Conservation (phyloP, 2,797 vertebrate genomes). For the Chaunax sp. region DNA sequence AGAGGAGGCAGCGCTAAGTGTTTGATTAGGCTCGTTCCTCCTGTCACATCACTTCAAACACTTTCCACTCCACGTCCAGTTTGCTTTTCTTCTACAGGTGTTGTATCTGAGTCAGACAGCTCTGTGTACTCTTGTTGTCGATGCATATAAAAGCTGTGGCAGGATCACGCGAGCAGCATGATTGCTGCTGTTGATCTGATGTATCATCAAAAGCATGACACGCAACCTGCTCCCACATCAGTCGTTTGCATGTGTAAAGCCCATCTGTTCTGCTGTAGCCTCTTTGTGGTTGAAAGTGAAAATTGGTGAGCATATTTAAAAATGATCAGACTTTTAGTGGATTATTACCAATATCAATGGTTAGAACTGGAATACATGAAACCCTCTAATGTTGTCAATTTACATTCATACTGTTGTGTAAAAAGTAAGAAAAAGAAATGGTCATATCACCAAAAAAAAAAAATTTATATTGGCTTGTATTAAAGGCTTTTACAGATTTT, state of each 20-base stretch:
- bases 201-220: slow-evolving; percentile 17
- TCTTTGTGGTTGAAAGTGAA: not conserved
- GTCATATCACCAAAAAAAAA: too few relatives aligned
- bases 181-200: slow-evolving; percentile 1
- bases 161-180: not conserved
- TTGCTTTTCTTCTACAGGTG: slow-evolving; percentile 41
- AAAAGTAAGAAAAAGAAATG: not conserved
- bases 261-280: not conserved
- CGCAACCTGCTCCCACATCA: slow-evolving; percentile 14
- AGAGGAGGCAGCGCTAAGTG: not conserved
- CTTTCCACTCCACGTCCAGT: not conserved
- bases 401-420: not conserved
- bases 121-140: not conserved
- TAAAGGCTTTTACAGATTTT: not conserved
- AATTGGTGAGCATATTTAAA: too few relatives aligned
- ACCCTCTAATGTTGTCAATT: too few relatives aligned
- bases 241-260: not conserved
- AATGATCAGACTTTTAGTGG: too few relatives aligned
- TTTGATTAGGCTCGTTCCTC: not conserved
- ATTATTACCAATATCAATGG: too few relatives aligned
- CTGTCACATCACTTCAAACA: slow-evolving; percentile 25
- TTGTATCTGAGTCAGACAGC: slow-evolving; percentile 36
- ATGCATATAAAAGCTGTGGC: not conserved
- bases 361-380: too few relatives aligned
- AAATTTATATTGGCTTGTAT: too few relatives aligned